Percentiles rank a stretch among this genome's conserved stretches.
Conservation (phyloP, 1,140 invertebrate genomes). For the Papilio xuthus region DNA sequence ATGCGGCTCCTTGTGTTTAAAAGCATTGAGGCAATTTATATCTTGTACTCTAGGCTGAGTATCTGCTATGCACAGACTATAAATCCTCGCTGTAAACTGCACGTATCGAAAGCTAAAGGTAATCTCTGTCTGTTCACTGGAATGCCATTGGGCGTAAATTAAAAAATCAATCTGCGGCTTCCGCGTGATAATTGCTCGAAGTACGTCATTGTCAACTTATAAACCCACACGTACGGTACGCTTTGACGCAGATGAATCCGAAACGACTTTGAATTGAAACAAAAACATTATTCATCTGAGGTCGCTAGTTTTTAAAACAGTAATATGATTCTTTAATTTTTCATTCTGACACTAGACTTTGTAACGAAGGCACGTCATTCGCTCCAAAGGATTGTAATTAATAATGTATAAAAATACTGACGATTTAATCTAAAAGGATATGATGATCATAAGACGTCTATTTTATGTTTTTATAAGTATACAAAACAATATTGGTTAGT, state of each 20-base stretch:
- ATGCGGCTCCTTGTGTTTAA: neutral
- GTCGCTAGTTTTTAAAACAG: slow-evolving; percentile 23
- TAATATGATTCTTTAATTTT: neutral
- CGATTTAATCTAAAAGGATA: too few species aligned
- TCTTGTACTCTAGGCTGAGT: neutral
- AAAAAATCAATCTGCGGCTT: slow-evolving; percentile 2
- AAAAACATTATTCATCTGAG: slow-evolving; percentile 32
- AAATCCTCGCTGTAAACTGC: neutral
- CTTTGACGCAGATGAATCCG: slow-evolving; percentile 23
- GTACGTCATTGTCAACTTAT: slow-evolving; percentile 30
- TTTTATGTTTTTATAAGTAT: neutral
- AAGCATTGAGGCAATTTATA: neutral
- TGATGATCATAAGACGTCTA: neutral
- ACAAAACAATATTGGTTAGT: neutral
- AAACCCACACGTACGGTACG: neutral
- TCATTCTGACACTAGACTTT: neutral
- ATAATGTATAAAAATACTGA: neutral
- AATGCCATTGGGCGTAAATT: neutral
- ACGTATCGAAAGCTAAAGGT: neutral
- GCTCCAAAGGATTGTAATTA: too few species aligned
- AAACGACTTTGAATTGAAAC: slow-evolving; percentile 16
- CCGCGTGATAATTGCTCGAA: slow-evolving; percentile 11
- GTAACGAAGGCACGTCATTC: too few species aligned
- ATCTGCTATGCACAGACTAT: neutral
- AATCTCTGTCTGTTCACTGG: neutral